These are phyloP conservation scores for Lasioglossum oenotherae DNA, from an alignment of 2,888 invertebrate species.

Conservation along the genomic window DNA sequence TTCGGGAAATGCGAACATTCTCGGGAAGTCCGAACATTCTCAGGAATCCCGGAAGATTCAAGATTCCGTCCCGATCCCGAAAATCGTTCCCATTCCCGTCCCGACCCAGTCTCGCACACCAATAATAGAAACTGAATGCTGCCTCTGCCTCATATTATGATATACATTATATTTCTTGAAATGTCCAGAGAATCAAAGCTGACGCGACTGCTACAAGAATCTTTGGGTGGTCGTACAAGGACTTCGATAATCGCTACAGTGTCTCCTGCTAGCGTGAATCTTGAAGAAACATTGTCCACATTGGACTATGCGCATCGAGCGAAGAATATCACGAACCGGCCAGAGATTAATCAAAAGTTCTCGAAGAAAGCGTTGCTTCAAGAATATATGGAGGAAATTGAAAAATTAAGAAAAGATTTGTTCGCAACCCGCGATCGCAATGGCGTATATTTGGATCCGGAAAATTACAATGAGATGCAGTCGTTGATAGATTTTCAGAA, in stretches of 20 bases:
- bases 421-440: conserved; percentile 94
- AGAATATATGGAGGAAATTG: conserved; percentile 96
- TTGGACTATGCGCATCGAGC: conserved; percentile 98
- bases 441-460: conserved; percentile 94
- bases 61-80: too few species aligned
- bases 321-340: conserved; percentile 96
- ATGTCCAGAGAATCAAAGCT: conserved; percentile 95
- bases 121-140: neutral
- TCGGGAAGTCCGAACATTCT: too few species aligned
- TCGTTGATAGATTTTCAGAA: conserved; percentile 88
- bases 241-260: conserved; percentile 99
- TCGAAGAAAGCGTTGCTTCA: conserved; percentile 93
- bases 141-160: neutral
- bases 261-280: conserved; percentile 94
- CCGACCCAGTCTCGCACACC: too few species aligned
- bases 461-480: conserved; percentile 91
- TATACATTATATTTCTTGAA: neutral
- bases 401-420: conserved; percentile 93
- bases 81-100: too few species aligned
- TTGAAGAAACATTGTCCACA: conserved; percentile 97
- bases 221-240: conserved; percentile 97
- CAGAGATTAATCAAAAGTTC: conserved; percentile 96
- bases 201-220: conserved; percentile 97
- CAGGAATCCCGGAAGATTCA: too few species aligned
- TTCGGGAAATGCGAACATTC: too few species aligned